Percentiles rank a stretch among this genome's conserved stretches.
phyloP scores from a whole-genome alignment of 2,797 vertebrate genomes.

The Chelidonichthys spinosus region DNA sequence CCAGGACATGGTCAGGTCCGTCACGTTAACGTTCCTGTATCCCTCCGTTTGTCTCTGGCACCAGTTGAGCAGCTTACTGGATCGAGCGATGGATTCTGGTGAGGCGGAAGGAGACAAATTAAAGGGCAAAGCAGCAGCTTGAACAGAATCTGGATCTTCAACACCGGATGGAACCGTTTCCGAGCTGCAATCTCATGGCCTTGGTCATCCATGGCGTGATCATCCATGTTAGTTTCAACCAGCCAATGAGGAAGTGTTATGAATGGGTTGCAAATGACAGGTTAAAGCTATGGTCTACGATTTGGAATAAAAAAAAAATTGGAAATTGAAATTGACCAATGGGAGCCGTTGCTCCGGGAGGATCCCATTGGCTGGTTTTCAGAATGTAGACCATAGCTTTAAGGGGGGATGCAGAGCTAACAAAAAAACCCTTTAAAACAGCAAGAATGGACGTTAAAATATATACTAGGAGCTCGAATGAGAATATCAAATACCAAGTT shows the following conservation, averaged over 20 bases:
- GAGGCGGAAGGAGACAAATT: constrained; percentile 9
- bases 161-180: constrained; percentile 26
- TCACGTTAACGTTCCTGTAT: constrained; percentile 91
- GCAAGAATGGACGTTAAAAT: constrained; percentile 5
- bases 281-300: constrained; percentile 20
- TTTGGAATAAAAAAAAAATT: no score
- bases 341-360: no score
- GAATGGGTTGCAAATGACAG: constrained; percentile 44
- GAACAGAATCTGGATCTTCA: constrained; percentile 24
- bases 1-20: constrained; percentile 97
- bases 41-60: constrained; percentile 98
- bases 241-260: constrained; percentile 34
- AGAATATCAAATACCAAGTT: constrained; percentile 37
- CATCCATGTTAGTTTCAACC: constrained; percentile 62
- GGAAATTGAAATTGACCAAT: no score
- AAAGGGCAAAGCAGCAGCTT: constrained; percentile 25
- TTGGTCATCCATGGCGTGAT: constrained; percentile 40
- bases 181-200: constrained; percentile 36
- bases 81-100: constrained; percentile 94
- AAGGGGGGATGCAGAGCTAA: constrained; percentile 49
- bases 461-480: constrained; percentile 20
- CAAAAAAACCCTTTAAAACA: constrained; percentile 34
- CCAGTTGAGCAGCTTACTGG: constrained; percentile 96
- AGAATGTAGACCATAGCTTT: no score
- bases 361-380: no score